Percentiles rank a stretch among this genome's conserved stretches.
phyloP scores from a whole-genome alignment of 2,113 vertebrate genomes.

The Gallinago paraguaiae region DNA sequence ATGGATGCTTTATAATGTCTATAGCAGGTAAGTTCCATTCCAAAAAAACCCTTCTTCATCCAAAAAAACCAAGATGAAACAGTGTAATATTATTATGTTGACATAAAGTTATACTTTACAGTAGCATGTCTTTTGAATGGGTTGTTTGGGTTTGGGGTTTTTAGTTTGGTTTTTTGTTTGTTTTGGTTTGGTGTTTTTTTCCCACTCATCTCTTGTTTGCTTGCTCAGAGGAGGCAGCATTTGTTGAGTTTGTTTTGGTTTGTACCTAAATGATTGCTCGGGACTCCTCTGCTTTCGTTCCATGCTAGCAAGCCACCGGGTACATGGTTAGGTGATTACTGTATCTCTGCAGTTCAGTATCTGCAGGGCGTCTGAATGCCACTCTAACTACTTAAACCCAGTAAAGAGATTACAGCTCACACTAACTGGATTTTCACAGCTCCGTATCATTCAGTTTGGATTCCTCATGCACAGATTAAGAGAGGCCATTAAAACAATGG shows the following conservation, averaged over 20 bases:
- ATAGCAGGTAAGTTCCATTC: background rate
- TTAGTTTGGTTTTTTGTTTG: background rate
- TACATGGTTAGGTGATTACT: slow-evolving; percentile 77
- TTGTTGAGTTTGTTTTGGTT: background rate
- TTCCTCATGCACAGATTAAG: slow-evolving; percentile 91
- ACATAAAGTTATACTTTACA: background rate
- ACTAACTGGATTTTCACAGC: slow-evolving; percentile 99
- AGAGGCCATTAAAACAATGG: slow-evolving; percentile 79
- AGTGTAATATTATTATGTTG: background rate
- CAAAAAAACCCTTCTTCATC: background rate
- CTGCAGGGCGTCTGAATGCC: slow-evolving; percentile 85
- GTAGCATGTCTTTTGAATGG: background rate
- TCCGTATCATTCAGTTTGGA: slow-evolving; percentile 86
- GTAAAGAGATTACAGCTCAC: slow-evolving; percentile 99
- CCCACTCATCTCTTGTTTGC: background rate
- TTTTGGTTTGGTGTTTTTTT: background rate
- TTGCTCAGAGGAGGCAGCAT: background rate
- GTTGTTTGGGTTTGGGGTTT: no score
- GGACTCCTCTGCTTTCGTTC: slow-evolving; percentile 10
- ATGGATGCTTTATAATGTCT: background rate
- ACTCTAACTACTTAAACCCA: slow-evolving; percentile 89
- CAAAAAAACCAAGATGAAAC: background rate
- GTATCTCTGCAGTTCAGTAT: slow-evolving; percentile 79
- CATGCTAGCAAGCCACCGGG: slow-evolving; percentile 39
- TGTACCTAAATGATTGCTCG: slow-evolving; percentile 17